These are phyloP conservation scores for Acromyrmex echinatior DNA, from an alignment of 1,140 invertebrate species.

Conservation along the genomic window DNA sequence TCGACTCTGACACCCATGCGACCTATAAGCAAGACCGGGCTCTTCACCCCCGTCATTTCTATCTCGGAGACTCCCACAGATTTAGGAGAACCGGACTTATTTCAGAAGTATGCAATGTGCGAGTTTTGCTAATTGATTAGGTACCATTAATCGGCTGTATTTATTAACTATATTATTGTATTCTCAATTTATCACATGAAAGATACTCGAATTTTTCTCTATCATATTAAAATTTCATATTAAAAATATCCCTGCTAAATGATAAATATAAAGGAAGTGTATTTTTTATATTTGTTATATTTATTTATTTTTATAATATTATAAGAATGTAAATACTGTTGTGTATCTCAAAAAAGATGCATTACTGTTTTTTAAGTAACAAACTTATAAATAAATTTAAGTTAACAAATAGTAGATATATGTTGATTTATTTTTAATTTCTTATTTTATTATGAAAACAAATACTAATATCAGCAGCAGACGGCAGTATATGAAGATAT, in stretches of 20 bases:
- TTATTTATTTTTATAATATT: not conserved
- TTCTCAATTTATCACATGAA: not conserved
- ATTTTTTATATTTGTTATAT: not conserved
- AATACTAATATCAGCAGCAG: not conserved
- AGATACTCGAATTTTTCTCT: not conserved
- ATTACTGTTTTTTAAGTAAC: not conserved
- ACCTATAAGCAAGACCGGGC: slow-evolving; percentile 73
- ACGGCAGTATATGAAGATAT: not conserved
- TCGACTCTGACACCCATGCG: slow-evolving; percentile 84
- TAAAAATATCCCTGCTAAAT: not conserved
- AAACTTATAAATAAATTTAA: not conserved
- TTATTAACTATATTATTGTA: not conserved
- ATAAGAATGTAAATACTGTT: not conserved
- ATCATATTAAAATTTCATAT: not conserved
- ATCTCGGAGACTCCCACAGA: slow-evolving; percentile 49
- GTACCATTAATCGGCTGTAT: not conserved
- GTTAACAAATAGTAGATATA: not conserved
- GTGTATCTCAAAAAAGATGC: not conserved
- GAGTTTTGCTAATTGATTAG: slow-evolving; percentile 18
- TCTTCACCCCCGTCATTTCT: slow-evolving; percentile 28
- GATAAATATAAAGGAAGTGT: not conserved
- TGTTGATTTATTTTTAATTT: not conserved
- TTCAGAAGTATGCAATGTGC: not conserved
- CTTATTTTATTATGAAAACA: slow-evolving; percentile 6
- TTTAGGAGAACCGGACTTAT: slow-evolving; percentile 11